These are phyloP conservation scores for Conistra vaccinii DNA, from an alignment of 2,888 invertebrate species.

Conservation along the genomic window DNA sequence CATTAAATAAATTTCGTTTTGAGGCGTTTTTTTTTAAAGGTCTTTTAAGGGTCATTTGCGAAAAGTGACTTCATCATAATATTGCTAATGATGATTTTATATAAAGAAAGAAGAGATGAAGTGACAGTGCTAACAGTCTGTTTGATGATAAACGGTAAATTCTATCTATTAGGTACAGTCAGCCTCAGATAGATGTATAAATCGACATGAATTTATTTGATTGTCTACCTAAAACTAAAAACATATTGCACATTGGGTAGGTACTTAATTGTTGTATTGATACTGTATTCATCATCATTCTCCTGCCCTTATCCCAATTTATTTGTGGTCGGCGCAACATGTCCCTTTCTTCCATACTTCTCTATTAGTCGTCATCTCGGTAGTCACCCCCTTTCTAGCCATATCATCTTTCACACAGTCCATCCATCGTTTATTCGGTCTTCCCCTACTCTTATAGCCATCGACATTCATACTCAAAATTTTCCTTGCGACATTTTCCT, in stretches of 20 bases:
- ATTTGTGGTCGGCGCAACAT: no score
- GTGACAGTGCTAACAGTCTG: background rate
- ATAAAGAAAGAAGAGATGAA: background rate
- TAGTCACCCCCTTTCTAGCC: no score
- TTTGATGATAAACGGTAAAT: background rate
- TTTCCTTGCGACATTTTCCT: no score
- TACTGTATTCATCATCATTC: no score
- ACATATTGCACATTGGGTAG: background rate
- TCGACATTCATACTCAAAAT: no score
- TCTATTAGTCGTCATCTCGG: no score
- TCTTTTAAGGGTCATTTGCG: background rate
- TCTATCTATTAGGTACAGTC: background rate
- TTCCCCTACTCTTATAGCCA: no score
- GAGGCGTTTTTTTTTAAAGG: background rate
- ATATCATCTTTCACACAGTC: no score
- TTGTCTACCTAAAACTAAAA: background rate
- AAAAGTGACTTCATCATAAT: background rate
- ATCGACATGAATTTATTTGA: background rate
- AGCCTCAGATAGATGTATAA: background rate
- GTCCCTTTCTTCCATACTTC: no score
- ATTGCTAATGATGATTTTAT: background rate
- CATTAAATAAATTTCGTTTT: constrained; percentile 34
- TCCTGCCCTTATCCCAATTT: no score
- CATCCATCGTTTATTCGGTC: no score
- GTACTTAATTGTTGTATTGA: background rate